Evolutionary conservation across 1,140 invertebrate species (phyloP), one percentile per base, ranked within the genome.

Genomic region (Trichoplusia ni): DNA sequence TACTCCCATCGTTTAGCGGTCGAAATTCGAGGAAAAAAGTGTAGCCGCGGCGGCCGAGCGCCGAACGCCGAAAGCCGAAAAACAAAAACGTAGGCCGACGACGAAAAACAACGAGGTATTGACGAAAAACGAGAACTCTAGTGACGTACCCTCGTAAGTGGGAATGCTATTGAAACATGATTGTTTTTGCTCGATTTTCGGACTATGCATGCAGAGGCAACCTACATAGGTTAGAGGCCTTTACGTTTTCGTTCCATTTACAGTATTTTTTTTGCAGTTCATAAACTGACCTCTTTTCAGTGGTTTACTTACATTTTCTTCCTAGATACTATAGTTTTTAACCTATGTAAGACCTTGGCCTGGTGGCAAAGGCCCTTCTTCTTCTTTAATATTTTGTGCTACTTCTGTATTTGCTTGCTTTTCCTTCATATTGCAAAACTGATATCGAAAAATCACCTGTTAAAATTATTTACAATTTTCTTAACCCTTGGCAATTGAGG

Each of bases 21-120:
- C 67, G 71, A 77, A 77, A 69, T 79, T 82, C 73, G 73, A 69
- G 73, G 73, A 76, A 81, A 78, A 79, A 71, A 75, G 69, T 75
- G 74, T 71, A 78, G 59, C 54, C 59, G 21, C 23, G 49, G 11
- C 61, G 29, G 47, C 46, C 31, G 49, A 59, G 65, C 71, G 64
- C 64, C 42, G n/a, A n/a, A n/a, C n/a, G n/a, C n/a, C 49, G 63
- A 56, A 64, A 58, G 37, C 38, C 27, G 49, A 33, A 70, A 72
- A 77, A 56, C 19, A 19, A 47, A 11, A 2, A 44, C n/a, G n/a
- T n/a, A n/a, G n/a, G 9, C 7, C 29, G 9, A 38, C 18, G 35
- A 11, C 37, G 38, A 64, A 59, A 64, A 56, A 58, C 33, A 58
- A 21, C 37, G 40, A 8, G 25, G 35, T 38, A 66, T 51, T 60